Base-by-base conservation (phyloP, 2,113 vertebrate genomes). In the Mastomys natalensis region DNA sequence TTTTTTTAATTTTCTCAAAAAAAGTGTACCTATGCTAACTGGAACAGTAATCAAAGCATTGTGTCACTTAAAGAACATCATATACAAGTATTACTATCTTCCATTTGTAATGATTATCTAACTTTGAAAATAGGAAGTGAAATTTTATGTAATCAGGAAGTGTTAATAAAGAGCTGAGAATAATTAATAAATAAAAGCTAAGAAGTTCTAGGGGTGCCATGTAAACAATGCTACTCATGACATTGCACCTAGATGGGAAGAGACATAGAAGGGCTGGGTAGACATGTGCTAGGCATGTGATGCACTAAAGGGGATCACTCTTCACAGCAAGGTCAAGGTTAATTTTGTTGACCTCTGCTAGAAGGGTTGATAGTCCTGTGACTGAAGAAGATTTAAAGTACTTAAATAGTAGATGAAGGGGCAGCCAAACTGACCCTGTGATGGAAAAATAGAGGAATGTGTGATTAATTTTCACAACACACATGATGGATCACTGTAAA, bases 401-500 rank as follows among this genome's bases (percentile, higher is more conserved):
- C 29, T 68, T 68, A 76, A 78, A 84, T 0, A 88, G 6, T 34
- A 92, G 70, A 58, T 80, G n/a, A 89, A 76, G 93, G 55, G 68
- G 19, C 45, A 77, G 19, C 22, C 72, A 31, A 94, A 45, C 29
- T 90, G 55, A 93, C 40, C 89, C 70, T 80, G 21, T 93, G 60
- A 91, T 90, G 37, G 64, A 58, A 96, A 80, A 70, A 72, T 51
- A 31, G 95, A 77, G 37, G 95, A 66, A 68, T 24, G 68, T 87
- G 53, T 68, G 22, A 94, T 77, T 80, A n/a, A 92, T 45, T 94
- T 51, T 95, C 19, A 94, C 37, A 74, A n/a, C 45, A 53, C 34
- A 94, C 0, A 12, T 45, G 58, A 12, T n/a, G 13, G 74, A 0
- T 58, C 53, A 95, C 12, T 91, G 15, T 3, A 60, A 78, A 31